These are phyloP conservation scores for Drosophila fungiperda DNA, from an alignment of 2,888 invertebrate species.

Conservation along the genomic window DNA sequence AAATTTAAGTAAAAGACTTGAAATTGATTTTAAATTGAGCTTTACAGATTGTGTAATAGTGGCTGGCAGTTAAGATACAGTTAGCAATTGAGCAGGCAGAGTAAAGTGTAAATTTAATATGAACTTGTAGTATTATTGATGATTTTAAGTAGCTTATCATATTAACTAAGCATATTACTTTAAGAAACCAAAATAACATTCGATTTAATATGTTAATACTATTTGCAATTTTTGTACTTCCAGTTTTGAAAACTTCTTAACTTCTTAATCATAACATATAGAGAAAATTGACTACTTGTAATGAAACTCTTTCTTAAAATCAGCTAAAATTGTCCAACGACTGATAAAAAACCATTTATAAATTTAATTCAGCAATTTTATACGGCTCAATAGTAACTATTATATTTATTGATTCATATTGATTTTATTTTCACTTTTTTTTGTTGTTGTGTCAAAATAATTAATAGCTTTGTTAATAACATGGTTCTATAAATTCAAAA, in stretches of 20 bases:
- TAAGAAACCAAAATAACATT: not conserved
- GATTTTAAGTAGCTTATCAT: not conserved
- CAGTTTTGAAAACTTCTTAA: not conserved
- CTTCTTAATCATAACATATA: too few species aligned
- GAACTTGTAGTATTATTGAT: not conserved
- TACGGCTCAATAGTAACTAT: not conserved
- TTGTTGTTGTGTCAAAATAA: not conserved
- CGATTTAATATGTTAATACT: not conserved
- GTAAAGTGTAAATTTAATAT: not conserved
- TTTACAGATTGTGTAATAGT: slow-evolving; percentile 54
- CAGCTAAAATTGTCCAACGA: not conserved
- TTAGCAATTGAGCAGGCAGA: not conserved
- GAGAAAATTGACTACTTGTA: not conserved
- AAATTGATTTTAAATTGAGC: slow-evolving; percentile 69
- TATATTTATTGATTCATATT: not conserved
- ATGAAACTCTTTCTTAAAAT: not conserved
- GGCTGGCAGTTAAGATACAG: slow-evolving; percentile 7
- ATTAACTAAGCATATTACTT: not conserved
- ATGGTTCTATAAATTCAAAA: not conserved
- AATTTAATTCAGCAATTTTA: not conserved
- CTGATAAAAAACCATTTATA: not conserved
- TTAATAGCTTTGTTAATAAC: not conserved
- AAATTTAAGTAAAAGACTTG: slow-evolving; percentile 54
- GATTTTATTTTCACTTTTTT: not conserved
- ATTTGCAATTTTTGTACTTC: not conserved